These are phyloP conservation scores for Perizoma flavofasciatum DNA, from an alignment of 2,888 invertebrate species.

Conservation along the genomic window DNA sequence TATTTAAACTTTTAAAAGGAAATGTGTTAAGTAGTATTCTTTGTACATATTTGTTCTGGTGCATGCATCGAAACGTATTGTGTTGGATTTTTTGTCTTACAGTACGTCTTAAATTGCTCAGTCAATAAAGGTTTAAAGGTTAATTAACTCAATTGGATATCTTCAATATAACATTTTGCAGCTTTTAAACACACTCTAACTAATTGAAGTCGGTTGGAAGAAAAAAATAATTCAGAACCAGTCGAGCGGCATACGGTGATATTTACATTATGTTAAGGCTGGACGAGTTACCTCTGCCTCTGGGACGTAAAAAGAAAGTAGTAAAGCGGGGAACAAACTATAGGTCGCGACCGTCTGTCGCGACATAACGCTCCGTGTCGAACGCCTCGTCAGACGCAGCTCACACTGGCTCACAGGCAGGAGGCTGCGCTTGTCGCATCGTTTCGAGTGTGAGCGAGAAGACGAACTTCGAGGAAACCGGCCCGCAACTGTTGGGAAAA, in stretches of 20 bases:
- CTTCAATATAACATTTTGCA: slow-evolving; percentile 53
- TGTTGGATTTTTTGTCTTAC: too few species aligned
- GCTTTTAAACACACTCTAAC: slow-evolving; percentile 63
- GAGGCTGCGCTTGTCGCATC: too few species aligned
- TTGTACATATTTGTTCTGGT: slow-evolving; percentile 19
- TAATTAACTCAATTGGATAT: slow-evolving; percentile 36
- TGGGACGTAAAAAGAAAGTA: slow-evolving; percentile 71
- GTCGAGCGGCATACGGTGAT: slow-evolving; percentile 70
- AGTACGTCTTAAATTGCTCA: slow-evolving; percentile 24
- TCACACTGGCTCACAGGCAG: too few species aligned
- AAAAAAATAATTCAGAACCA: slow-evolving; percentile 62
- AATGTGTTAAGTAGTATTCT: slow-evolving; percentile 28
- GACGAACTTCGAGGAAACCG: too few species aligned
- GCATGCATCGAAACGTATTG: slow-evolving; percentile 19
- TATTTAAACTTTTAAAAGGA: slow-evolving; percentile 29
- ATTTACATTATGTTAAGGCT: slow-evolving; percentile 76
- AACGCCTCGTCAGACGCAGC: too few species aligned
- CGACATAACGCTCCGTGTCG: too few species aligned
- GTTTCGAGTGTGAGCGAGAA: too few species aligned
- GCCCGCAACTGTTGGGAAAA: too few species aligned
- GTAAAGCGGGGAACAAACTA: slow-evolving; percentile 24
- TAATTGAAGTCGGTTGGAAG: slow-evolving; percentile 53
- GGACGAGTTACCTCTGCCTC: slow-evolving; percentile 60
- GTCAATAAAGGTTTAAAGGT: slow-evolving; percentile 39
- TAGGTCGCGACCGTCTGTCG: neutral